Evolutionary conservation across 2,888 invertebrate genomes (phyloP).

Genomic region (Tiliacea aurago): DNA sequence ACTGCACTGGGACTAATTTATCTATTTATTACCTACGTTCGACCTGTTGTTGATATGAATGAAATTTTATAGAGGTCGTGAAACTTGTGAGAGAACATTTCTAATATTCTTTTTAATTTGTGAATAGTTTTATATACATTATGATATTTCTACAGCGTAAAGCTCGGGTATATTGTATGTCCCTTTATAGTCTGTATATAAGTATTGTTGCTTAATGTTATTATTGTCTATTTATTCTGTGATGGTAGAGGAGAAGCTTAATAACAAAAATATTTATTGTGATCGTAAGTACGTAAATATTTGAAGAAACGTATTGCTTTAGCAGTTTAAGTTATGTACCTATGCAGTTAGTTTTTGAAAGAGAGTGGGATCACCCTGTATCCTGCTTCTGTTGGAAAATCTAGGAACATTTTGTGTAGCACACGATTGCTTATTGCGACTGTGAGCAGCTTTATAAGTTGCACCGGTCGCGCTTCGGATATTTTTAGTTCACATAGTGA

Average conservation of each 20-base stretch:
- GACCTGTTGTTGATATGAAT: conserved; percentile 30
- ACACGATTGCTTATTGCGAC: conserved; percentile 7
- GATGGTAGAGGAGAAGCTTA: conserved; percentile 6
- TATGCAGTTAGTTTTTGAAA: conserved; percentile 4
- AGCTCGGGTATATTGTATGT: conserved; percentile 43
- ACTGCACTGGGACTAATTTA: conserved; percentile 38
- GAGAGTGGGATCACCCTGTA: neutral
- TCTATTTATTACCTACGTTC: conserved; percentile 28
- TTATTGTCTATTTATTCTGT: conserved; percentile 47
- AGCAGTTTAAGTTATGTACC: conserved; percentile 14
- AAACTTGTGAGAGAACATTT: conserved; percentile 27
- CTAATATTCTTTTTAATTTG: conserved; percentile 14
- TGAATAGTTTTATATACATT: conserved; percentile 9
- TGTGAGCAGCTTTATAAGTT: conserved; percentile 52
- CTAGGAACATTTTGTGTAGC: neutral
- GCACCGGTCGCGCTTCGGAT: conserved; percentile 7
- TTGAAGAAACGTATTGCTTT: conserved; percentile 18
- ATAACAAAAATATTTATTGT: conserved; percentile 18
- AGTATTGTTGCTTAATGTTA: conserved; percentile 46
- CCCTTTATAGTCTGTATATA: conserved; percentile 22
- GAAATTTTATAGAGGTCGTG: neutral
- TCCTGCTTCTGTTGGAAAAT: neutral
- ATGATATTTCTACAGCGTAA: conserved; percentile 44
- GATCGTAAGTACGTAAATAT: conserved; percentile 34
- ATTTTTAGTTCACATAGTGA: conserved; percentile 34